These are phyloP conservation scores for Cottoperca gobio DNA, from an alignment of 2,797 vertebrate species.

Conservation along the genomic window DNA sequence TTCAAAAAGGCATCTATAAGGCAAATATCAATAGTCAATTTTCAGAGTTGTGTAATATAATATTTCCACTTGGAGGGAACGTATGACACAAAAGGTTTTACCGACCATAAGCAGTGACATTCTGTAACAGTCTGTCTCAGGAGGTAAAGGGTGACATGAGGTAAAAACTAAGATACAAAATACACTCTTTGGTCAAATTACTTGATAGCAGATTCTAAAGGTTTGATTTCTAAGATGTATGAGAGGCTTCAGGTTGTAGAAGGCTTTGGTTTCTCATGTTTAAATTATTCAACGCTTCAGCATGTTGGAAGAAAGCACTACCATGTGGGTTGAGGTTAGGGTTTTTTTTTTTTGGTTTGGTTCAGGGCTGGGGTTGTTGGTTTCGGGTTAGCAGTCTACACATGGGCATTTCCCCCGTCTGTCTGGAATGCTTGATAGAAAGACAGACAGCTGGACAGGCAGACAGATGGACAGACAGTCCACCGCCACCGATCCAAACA, in stretches of 20 bases:
- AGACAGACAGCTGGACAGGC: conserved; percentile 72
- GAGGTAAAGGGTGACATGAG: conserved; percentile 43
- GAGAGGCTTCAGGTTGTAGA: conserved; percentile 56
- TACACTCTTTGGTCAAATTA: conserved; percentile 81
- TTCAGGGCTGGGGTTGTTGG: conserved; percentile 34
- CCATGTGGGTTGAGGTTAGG: conserved; percentile 76
- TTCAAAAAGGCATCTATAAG: conserved; percentile 70
- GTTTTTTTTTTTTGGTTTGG: conserved; percentile 53
- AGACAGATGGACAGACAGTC: conserved; percentile 79
- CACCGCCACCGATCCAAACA: conserved; percentile 78
- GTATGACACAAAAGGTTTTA: conserved; percentile 23
- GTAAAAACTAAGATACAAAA: conserved; percentile 72
- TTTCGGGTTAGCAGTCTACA: conserved; percentile 74
- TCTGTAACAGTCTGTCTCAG: conserved; percentile 61
- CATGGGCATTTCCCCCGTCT: conserved; percentile 53
- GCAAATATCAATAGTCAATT: conserved; percentile 58
- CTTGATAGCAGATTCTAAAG: conserved; percentile 46
- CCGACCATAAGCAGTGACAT: conserved; percentile 27
- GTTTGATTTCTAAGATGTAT: conserved; percentile 49
- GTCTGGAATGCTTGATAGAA: conserved; percentile 73
- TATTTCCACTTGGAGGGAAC: conserved; percentile 30
- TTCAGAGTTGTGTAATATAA: conserved; percentile 34
- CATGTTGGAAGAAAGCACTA: conserved; percentile 98
- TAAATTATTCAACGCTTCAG: conserved; percentile 86
- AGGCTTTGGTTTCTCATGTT: conserved; percentile 75